Evolutionary conservation across 2,888 invertebrate genomes (phyloP).

Genomic region (Cryptops parisi): DNA sequence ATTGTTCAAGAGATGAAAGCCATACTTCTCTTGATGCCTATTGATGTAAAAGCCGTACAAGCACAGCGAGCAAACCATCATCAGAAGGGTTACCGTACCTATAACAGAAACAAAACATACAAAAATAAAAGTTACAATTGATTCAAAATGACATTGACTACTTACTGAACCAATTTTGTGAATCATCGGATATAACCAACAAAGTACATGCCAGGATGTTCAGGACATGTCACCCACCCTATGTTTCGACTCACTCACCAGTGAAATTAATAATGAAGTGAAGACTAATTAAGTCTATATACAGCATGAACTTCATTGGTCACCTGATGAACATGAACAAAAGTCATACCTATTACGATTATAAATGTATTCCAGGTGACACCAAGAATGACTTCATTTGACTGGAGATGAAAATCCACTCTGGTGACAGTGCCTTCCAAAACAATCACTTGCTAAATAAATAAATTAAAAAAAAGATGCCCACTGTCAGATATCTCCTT

Average conservation of each 20-base stretch:
- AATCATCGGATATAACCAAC: too few relatives aligned
- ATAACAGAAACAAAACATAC: neutral
- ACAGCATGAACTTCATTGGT: too few relatives aligned
- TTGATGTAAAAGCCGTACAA: neutral
- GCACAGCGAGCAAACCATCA: neutral
- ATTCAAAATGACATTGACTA: too few relatives aligned
- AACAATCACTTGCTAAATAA: constrained; percentile 1
- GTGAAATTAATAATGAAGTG: too few relatives aligned
- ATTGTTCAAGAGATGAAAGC: neutral
- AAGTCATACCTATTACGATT: constrained; percentile 14
- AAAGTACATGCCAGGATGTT: too few relatives aligned
- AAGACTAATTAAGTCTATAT: too few relatives aligned
- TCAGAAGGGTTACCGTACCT: neutral
- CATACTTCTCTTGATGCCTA: neutral
- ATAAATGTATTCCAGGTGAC: constrained; percentile 13
- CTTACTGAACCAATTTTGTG: too few relatives aligned
- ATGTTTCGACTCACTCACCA: too few relatives aligned
- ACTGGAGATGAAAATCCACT: constrained; percentile 8
- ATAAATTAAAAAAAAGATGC: neutral
- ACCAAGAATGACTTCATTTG: constrained; percentile 14
- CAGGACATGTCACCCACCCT: too few relatives aligned
- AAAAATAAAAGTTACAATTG: too few relatives aligned
- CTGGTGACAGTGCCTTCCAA: neutral
- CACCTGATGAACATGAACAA: too few relatives aligned
- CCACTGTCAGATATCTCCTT: too few relatives aligned